A percentile compares a stretch with the other conserved stretches of the same genome.
Conservation (phyloP, 2,888 invertebrate species). For the Drosophila affinis region DNA sequence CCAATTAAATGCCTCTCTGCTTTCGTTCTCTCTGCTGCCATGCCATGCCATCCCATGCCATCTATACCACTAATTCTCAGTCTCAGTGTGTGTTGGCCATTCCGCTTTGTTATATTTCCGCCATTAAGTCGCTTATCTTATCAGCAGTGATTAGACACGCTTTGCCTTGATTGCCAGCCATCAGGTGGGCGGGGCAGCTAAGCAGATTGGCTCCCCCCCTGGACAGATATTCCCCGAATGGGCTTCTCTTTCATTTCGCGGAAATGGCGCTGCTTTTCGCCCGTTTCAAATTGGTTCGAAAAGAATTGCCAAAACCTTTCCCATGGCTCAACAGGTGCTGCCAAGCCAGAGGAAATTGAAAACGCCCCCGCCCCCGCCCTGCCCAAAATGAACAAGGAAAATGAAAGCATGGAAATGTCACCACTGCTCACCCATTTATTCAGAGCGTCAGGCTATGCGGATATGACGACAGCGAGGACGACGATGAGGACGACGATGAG, state of each 20-base stretch:
- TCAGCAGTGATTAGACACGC: slow-evolving; percentile 61
- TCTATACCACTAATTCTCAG: neutral
- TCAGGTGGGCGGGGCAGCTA: slow-evolving; percentile 23
- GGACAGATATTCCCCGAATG: slow-evolving; percentile 6
- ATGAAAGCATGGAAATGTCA: slow-evolving; percentile 50
- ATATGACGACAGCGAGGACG: slow-evolving; percentile 59
- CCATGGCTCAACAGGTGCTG: slow-evolving; percentile 60
- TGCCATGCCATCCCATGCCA: neutral
- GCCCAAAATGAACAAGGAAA: slow-evolving; percentile 3
- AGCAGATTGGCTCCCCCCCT: slow-evolving; percentile 43
- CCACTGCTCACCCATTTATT: slow-evolving; percentile 44
- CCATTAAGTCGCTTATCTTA: slow-evolving; percentile 59
- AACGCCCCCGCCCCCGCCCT: slow-evolving; percentile 30
- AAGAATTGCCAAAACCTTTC: slow-evolving; percentile 61
- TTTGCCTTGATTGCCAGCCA: slow-evolving; percentile 39
- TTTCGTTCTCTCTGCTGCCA: neutral
- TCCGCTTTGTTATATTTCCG: slow-evolving; percentile 23
- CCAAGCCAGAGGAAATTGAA: slow-evolving; percentile 56
- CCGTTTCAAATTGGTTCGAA: slow-evolving; percentile 57
- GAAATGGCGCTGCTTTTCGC: slow-evolving; percentile 22
- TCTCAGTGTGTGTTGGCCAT: neutral
- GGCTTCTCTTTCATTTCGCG: neutral
- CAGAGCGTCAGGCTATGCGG: slow-evolving; percentile 60
- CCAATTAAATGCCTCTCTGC: neutral
- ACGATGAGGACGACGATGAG: slow-evolving; percentile 24